Conservation (phyloP, 2,797 vertebrate species). For the Cyclura pinguis region DNA sequence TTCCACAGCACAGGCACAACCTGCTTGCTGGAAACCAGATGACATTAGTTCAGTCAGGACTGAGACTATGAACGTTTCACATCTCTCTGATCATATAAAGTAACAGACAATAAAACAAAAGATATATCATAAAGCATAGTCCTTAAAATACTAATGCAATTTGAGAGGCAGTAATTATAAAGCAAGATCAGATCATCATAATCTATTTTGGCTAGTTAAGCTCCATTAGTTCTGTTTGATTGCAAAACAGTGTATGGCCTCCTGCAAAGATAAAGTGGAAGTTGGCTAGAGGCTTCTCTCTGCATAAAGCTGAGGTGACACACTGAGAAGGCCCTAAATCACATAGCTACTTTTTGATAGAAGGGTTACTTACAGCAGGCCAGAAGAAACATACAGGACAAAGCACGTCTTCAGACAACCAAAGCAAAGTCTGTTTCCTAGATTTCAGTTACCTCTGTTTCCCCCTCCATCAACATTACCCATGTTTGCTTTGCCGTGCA, state of each 20-base stretch:
- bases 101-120: neutral
- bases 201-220: neutral
- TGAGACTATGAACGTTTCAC: neutral
- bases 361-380: neutral
- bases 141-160: neutral
- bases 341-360: neutral
- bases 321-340: neutral
- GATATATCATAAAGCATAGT: neutral
- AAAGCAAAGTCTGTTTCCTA: neutral
- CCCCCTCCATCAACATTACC: neutral
- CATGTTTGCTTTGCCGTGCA: slow-evolving; percentile 9
- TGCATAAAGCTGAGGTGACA: neutral
- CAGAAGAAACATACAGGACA: neutral
- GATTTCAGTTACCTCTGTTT: neutral
- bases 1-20: neutral
- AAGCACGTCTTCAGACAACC: slow-evolving; percentile 8
- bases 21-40: neutral
- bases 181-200: neutral
- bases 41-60: neutral
- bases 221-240: neutral
- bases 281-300: too few relatives aligned
- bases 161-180: neutral
- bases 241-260: neutral
- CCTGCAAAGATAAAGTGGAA: neutral
- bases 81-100: neutral